phyloP scores from a whole-genome alignment of 2,888 invertebrate genomes.

The Melanostoma scalare region DNA sequence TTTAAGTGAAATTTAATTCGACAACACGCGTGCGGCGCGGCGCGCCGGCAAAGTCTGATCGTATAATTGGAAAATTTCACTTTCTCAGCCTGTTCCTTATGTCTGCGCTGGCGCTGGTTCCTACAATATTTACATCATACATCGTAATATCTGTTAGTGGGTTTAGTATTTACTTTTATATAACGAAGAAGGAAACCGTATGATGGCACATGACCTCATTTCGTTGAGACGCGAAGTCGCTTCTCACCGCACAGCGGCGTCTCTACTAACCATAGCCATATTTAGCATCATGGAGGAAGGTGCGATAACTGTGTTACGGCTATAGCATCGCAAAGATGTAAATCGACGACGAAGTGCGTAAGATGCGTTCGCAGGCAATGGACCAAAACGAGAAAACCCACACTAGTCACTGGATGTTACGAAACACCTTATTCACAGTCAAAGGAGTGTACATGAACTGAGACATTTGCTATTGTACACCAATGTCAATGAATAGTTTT shows the following conservation, averaged over 20 bases:
- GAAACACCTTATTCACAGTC: neutral
- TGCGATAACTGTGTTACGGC: conserved; percentile 33
- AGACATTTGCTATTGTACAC: too few relatives aligned
- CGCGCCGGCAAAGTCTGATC: conserved; percentile 2
- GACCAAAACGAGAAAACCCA: conserved; percentile 1
- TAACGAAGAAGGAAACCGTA: conserved; percentile 56
- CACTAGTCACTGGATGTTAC: neutral
- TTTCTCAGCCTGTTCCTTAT: conserved; percentile 12
- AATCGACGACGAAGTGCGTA: conserved; percentile 29
- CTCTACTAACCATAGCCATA: too few relatives aligned
- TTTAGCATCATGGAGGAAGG: conserved; percentile 26
- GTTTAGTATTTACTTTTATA: conserved; percentile 27
- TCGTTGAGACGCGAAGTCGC: conserved; percentile 16
- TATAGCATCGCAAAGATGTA: conserved; percentile 4
- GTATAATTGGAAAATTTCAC: conserved; percentile 58
- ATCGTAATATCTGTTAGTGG: conserved; percentile 59
- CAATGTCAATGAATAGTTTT: too few relatives aligned
- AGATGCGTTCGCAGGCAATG: conserved; percentile 38
- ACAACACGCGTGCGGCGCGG: neutral
- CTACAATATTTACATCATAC: conserved; percentile 18
- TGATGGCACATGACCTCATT: conserved; percentile 66
- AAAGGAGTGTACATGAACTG: too few relatives aligned
- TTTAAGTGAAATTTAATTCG: conserved; percentile 43
- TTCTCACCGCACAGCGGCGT: neutral
- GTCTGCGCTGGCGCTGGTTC: conserved; percentile 8